Percentiles rank a stretch among this genome's conserved stretches.
These are phyloP conservation scores for Astropecten irregularis DNA, from an alignment of 53 echinoderm and acorn worm species.

Conservation along the genomic window DNA sequence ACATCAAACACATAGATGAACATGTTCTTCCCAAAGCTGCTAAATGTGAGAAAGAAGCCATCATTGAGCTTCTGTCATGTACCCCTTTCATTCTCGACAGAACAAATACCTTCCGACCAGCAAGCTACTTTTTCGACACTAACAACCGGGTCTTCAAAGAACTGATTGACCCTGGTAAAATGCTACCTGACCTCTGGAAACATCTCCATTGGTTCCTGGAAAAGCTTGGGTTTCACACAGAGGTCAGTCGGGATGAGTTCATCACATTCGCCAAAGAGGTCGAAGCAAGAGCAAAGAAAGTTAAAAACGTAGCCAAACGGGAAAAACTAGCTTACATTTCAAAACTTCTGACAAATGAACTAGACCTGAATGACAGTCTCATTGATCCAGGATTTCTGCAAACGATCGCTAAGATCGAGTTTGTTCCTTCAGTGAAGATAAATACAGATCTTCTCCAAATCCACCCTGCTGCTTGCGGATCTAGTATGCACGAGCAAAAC, in stretches of 20 bases:
- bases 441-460: conserved; percentile 1
- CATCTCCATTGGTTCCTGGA: not conserved
- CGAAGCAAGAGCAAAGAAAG: not conserved
- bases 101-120: not conserved
- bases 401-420: conserved; percentile 19
- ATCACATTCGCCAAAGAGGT: not conserved
- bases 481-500: not conserved
- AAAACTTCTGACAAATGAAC: not conserved
- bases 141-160: conserved; percentile 31
- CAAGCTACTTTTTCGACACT: conserved; percentile 42
- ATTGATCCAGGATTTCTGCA: not conserved
- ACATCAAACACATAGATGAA: conserved; percentile 38
- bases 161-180: conserved; percentile 20
- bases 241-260: conserved; percentile 4
- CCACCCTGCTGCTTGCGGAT: conserved; percentile 18
- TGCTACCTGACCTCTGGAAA: not conserved
- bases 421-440: conserved; percentile 41
- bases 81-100: conserved; percentile 16
- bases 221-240: conserved; percentile 9
- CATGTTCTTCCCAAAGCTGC: not conserved
- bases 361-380: not conserved
- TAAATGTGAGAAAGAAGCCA: not conserved
- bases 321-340: not conserved
- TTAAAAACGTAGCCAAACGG: not conserved
- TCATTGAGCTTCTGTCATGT: not conserved